Base-by-base conservation (phyloP, 2,888 invertebrate species). In the Unio pictorum region DNA sequence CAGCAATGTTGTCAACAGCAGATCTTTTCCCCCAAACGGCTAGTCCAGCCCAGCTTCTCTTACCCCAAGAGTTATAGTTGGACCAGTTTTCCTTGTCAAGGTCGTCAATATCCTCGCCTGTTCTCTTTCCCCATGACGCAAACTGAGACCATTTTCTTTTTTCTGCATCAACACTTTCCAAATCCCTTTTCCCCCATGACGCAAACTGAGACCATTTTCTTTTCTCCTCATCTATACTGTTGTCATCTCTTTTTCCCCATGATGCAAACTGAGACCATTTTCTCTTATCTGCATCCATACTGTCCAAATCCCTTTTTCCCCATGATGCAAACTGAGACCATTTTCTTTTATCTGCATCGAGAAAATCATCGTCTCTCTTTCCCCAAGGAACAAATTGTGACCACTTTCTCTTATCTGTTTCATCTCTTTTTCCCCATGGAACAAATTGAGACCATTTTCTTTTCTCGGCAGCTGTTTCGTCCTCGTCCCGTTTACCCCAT, bases 21-120 rank as follows among this genome's bases (percentile, higher is more conserved):
- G 72, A 73, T 18, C 79, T 73, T 69, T 76, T 79, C 28, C 79
- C 79, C 79, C 79, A 79, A 7, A 75, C 75, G 4, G 71, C 70
- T 15, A 79, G 62, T 0, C 76, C 75, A 0, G 71, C 58, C 79
- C 79, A 79, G 34, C 68, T 68, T 23, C 79, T 66, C 64, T 78
- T 78, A 7, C 78, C 76, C 71, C 76, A 74, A 26, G 68, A 68
- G 20, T 69, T 70, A 59, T 74, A 68, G 17, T 59, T 55, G 57
- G 18, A 54, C 67, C 67, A 67, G 26, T 67, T 61, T 34, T 65
- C 18, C 23, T 61, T 58, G 4, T 64, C 67, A 1, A n/a, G 58
- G 11, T 61, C 56, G 17, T 45, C 59, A 4, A 55, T 55, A 26
- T 64, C 55, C 61, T 61, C 57, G 6, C 45, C 66, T n/a, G 26